Conservation (phyloP, 2,888 invertebrate genomes). For the Megaustenia siamemsis region DNA sequence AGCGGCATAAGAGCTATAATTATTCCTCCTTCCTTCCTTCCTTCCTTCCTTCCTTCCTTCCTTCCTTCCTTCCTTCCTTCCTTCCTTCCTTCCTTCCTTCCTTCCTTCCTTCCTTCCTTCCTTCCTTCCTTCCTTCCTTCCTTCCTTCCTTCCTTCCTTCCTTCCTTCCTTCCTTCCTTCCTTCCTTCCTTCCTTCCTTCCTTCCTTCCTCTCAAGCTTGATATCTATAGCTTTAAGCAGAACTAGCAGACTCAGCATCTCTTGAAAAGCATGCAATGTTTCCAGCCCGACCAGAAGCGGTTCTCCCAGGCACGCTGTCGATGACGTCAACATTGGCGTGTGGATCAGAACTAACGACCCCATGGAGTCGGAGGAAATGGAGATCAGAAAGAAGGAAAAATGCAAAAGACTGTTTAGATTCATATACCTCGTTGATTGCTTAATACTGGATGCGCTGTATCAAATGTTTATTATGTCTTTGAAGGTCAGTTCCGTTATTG, state of each 20-base stretch:
- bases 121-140: too few species aligned
- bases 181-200: too few species aligned
- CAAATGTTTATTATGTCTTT: conserved; percentile 27
- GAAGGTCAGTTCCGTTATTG: background rate
- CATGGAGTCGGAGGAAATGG: background rate
- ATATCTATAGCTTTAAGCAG: too few species aligned
- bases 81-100: conserved; percentile 2
- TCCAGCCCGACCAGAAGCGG: background rate
- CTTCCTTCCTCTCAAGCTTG: too few species aligned
- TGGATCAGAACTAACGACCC: conserved; percentile 10
- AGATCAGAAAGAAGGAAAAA: background rate
- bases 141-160: too few species aligned
- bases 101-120: background rate
- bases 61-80: background rate
- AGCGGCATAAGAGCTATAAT: too few species aligned
- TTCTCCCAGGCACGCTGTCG: background rate
- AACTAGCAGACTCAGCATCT: too few species aligned
- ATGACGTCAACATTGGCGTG: conserved; percentile 42
- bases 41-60: background rate
- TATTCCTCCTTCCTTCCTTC: background rate
- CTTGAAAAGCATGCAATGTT: too few species aligned
- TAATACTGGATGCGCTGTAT: conserved; percentile 33
- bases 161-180: too few species aligned
- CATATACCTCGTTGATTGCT: conserved; percentile 39
- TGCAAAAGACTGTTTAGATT: conserved; percentile 14